Conservation (phyloP, 2,888 invertebrate genomes). For the Mamestra brassicae region DNA sequence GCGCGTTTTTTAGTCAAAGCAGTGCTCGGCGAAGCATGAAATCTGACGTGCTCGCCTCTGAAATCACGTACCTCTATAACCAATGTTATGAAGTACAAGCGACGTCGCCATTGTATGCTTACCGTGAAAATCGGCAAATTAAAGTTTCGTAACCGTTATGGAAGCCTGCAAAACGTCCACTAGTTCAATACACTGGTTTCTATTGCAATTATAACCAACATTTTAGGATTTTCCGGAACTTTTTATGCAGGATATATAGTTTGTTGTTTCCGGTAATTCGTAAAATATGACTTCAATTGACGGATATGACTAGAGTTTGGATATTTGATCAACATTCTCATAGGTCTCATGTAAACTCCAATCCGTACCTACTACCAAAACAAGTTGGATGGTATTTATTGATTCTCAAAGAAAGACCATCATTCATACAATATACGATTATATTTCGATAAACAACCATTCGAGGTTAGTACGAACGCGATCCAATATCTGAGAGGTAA, state of each 20-base stretch:
- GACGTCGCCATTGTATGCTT: slow-evolving; percentile 72
- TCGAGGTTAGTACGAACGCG: too few species aligned
- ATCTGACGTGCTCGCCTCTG: slow-evolving; percentile 63
- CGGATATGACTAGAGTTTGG: background rate
- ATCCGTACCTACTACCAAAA: background rate
- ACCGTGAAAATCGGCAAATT: slow-evolving; percentile 79
- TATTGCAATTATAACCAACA: slow-evolving; percentile 23
- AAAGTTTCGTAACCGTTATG: slow-evolving; percentile 78
- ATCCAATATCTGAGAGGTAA: too few species aligned
- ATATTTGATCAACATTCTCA: background rate
- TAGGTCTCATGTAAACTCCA: background rate
- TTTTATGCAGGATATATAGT: slow-evolving; percentile 19
- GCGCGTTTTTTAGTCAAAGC: slow-evolving; percentile 51
- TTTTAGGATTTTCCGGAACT: slow-evolving; percentile 43
- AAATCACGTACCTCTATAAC: slow-evolving; percentile 69
- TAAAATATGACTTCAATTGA: background rate
- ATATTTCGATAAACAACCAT: too few species aligned
- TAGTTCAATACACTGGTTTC: slow-evolving; percentile 50
- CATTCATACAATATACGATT: too few species aligned
- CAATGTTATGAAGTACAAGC: slow-evolving; percentile 64
- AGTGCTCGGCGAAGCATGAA: slow-evolving; percentile 67
- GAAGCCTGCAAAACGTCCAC: slow-evolving; percentile 65
- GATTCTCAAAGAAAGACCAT: too few species aligned
- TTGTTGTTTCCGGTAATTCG: slow-evolving; percentile 13
- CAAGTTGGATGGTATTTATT: background rate